Percentiles rank a stretch among this genome's conserved stretches.
phyloP scores from a whole-genome alignment of 2,113 vertebrate genomes.

The Rhinopomastus cyanomelas region DNA sequence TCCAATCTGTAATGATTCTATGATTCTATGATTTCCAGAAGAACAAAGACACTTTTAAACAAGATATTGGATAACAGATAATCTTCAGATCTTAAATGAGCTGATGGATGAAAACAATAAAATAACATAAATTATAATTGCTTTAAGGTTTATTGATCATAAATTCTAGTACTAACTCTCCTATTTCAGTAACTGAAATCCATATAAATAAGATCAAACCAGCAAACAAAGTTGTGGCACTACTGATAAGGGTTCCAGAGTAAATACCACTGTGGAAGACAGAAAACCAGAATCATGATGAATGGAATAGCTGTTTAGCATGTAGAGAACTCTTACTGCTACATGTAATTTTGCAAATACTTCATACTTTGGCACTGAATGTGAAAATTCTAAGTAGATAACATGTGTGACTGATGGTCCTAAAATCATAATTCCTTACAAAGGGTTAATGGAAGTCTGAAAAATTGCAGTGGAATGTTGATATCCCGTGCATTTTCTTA shows the following conservation, averaged over 20 bases:
- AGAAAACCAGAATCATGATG: neutral
- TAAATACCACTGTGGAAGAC: neutral
- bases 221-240: neutral
- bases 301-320: neutral
- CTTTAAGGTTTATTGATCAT: constrained; percentile 30
- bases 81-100: constrained; percentile 17
- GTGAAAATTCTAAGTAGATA: neutral
- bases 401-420: neutral
- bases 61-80: constrained; percentile 16
- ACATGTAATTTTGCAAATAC: neutral
- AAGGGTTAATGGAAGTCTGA: neutral
- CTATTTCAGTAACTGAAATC: neutral
- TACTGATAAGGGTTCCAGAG: neutral
- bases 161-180: constrained; percentile 20
- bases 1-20: too few species aligned
- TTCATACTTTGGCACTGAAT: neutral
- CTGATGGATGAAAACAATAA: neutral
- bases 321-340: neutral
- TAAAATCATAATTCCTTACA: neutral
- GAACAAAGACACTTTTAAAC: constrained; percentile 15
- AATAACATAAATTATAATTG: neutral
- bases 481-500: neutral
- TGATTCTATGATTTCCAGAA: neutral
- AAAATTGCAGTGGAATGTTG: neutral
- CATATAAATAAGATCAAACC: neutral